Percentiles rank a stretch among this genome's conserved stretches.
Evolutionary conservation across 2,797 vertebrate genomes (phyloP).

Genomic region (Lindbergichthys nudifrons): DNA sequence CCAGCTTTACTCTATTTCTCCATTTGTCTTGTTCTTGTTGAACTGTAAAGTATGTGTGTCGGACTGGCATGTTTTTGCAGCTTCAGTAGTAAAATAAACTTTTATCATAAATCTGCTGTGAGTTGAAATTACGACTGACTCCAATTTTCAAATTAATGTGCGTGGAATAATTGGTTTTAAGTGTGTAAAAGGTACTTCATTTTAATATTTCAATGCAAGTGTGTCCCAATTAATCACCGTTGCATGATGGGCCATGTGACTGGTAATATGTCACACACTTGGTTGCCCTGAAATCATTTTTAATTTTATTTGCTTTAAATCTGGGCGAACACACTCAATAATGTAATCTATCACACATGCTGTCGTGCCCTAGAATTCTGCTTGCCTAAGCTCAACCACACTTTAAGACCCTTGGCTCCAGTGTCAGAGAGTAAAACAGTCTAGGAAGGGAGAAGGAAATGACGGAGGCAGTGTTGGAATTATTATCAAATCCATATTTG

Average conservation of each 20-base stretch:
- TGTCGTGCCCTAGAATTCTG: constrained; percentile 56
- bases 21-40: constrained; percentile 33
- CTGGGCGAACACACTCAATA: constrained; percentile 73
- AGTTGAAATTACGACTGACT: constrained; percentile 60
- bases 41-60: constrained; percentile 12
- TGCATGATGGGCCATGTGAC: constrained; percentile 54
- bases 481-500: constrained; percentile 6
- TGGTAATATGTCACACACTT: constrained; percentile 67
- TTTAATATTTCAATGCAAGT: constrained; percentile 72
- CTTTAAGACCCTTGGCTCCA: constrained; percentile 53
- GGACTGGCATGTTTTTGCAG: constrained; percentile 26
- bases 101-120: constrained; percentile 72
- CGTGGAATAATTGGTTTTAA: constrained; percentile 75
- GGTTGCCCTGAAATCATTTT: constrained; percentile 69
- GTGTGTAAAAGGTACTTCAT: constrained; percentile 75
- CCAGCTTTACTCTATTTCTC: constrained; percentile 26
- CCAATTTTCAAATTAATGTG: constrained; percentile 73
- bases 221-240: constrained; percentile 63
- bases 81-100: constrained; percentile 69
- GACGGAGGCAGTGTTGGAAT: constrained; percentile 1
- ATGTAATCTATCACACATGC: constrained; percentile 71
- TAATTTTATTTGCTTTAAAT: constrained; percentile 76
- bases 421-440: constrained; percentile 47
- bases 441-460: not conserved
- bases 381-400: constrained; percentile 72